Evolutionary conservation across 2,113 vertebrate genomes (phyloP).

Genomic region (Sturnus vulgaris): DNA sequence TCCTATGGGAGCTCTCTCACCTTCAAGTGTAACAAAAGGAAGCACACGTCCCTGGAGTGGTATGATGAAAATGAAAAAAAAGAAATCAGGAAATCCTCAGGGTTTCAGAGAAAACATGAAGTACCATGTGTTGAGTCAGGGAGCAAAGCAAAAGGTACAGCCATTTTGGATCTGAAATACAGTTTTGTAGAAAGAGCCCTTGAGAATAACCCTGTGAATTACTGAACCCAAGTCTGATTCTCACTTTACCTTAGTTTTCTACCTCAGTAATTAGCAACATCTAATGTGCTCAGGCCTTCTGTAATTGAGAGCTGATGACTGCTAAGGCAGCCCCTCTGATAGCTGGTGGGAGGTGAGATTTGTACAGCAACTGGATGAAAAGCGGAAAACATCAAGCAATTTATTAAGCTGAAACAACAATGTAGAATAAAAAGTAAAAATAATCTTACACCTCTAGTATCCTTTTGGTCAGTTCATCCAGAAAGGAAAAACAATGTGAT

Average conservation of each 20-base stretch:
- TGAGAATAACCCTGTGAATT: neutral
- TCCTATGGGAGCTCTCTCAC: neutral
- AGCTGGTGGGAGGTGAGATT: neutral
- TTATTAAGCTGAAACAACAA: neutral
- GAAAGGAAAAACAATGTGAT: neutral
- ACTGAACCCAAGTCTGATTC: neutral
- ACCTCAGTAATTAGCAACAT: neutral
- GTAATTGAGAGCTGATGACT: neutral
- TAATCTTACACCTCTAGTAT: neutral
- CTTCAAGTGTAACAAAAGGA: neutral
- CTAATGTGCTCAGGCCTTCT: neutral
- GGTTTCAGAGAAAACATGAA: neutral
- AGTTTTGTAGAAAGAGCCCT: neutral
- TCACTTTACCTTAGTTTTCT: neutral
- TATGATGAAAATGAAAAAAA: neutral
- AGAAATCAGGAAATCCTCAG: neutral
- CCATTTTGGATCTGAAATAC: neutral
- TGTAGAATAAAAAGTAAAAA: neutral
- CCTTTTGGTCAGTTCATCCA: neutral
- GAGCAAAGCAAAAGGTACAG: neutral
- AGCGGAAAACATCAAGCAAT: neutral
- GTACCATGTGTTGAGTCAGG: fast-evolving
- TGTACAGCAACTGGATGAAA: neutral
- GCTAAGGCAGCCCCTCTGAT: neutral
- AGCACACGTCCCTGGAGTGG: neutral